Percentiles rank a stretch among this genome's conserved stretches.
These are phyloP conservation scores for Gryon sp. DNA, from an alignment of 1,140 invertebrate genomes.

Conservation along the genomic window DNA sequence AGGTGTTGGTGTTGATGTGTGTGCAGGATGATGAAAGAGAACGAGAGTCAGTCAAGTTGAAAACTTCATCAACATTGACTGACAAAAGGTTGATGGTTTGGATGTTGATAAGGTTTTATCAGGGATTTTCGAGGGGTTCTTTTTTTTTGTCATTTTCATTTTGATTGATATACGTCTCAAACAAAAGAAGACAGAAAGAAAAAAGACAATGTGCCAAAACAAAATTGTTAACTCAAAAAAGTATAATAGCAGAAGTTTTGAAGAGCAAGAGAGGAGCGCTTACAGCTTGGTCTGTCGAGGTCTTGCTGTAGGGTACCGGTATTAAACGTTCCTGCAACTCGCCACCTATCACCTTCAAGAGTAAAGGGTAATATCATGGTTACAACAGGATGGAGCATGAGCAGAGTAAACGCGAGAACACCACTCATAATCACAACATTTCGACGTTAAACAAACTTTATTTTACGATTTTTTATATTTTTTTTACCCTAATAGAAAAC, in stretches of 20 bases:
- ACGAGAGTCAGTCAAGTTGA: background rate
- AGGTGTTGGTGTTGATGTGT: background rate
- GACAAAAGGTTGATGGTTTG: too few species aligned
- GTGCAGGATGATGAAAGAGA: background rate
- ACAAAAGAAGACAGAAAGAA: too few species aligned
- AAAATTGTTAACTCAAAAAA: conserved; percentile 50
- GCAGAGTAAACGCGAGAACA: conserved; percentile 68
- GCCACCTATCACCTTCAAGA: conserved; percentile 98
- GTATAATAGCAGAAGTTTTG: conserved; percentile 67
- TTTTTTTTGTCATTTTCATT: too few species aligned
- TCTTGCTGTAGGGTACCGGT: conserved; percentile 99
- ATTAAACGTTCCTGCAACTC: conserved; percentile 99
- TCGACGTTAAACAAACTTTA: too few species aligned
- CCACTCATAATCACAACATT: conserved; percentile 60
- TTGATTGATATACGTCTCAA: conserved; percentile 40
- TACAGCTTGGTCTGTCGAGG: conserved; percentile 99
- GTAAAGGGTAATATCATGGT: conserved; percentile 86
- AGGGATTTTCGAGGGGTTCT: too few species aligned
- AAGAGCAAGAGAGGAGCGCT: conserved; percentile 83
- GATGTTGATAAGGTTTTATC: too few species aligned
- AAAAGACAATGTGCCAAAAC: conserved; percentile 51
- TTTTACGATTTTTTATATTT: too few species aligned
- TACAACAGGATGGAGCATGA: conserved; percentile 77
- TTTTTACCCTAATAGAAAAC: too few species aligned
- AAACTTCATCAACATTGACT: too few species aligned